phyloP scores from a whole-genome alignment of 2,113 vertebrate genomes.

The Nyctibius bracteatus region DNA sequence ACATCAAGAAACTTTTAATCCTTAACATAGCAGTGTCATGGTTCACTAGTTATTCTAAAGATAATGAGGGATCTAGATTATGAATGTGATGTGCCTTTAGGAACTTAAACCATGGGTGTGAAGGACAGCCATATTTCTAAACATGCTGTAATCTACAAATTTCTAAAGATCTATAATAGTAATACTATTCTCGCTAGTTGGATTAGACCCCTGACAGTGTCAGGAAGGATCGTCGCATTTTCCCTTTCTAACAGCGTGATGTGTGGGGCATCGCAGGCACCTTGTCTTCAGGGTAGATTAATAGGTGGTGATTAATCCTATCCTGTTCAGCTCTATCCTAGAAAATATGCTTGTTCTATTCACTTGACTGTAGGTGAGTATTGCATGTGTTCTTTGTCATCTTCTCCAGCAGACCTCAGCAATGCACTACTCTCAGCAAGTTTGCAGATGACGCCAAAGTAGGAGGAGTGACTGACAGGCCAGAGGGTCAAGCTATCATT shows the following conservation, averaged over 20 bases:
- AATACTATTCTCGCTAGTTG: neutral
- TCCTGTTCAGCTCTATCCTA: neutral
- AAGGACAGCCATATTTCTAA: neutral
- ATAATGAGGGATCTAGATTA: neutral
- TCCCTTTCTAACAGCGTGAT: neutral
- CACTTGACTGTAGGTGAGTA: neutral
- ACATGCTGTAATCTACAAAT: neutral
- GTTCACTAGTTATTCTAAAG: neutral
- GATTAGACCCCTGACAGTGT: neutral
- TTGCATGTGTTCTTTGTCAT: neutral
- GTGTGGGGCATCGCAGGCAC: accelerated
- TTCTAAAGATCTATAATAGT: neutral
- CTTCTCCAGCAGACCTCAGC: neutral
- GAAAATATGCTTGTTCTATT: neutral
- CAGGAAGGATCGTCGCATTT: neutral
- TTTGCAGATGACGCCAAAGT: neutral
- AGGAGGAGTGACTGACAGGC: neutral
- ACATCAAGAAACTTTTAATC: neutral
- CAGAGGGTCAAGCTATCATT: neutral
- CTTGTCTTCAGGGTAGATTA: neutral
- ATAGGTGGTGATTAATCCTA: neutral
- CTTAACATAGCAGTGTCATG: neutral
- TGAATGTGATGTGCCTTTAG: neutral
- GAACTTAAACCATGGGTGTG: neutral
- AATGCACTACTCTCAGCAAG: neutral